Evolutionary conservation across 2,888 invertebrate species (phyloP).

Genomic region (Eupithecia tripunctaria): DNA sequence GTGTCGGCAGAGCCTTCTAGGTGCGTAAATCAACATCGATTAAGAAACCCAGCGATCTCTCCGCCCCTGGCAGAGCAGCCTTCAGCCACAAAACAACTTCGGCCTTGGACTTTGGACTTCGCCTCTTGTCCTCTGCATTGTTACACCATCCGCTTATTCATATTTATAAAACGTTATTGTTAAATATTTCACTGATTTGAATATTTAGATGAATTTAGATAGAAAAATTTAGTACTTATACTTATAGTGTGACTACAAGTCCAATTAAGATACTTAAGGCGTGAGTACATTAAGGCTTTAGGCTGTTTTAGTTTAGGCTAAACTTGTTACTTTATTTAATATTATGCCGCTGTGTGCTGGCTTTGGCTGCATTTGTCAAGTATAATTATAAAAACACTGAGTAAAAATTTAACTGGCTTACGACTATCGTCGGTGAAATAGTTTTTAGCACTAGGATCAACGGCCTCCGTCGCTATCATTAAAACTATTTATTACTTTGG

Average conservation of each 20-base stretch:
- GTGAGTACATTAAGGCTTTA: constrained; percentile 41
- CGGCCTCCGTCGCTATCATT: constrained; percentile 35
- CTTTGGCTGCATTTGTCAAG: constrained; percentile 49
- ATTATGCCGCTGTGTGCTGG: constrained; percentile 55
- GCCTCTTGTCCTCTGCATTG: constrained; percentile 12
- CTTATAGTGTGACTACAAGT: constrained; percentile 33
- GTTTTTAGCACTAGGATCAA: constrained; percentile 57
- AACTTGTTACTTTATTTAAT: constrained; percentile 40
- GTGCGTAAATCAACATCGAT: constrained; percentile 49
- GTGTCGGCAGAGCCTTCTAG: constrained; percentile 81
- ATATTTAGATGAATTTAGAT: constrained; percentile 31
- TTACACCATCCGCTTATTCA: constrained; percentile 32
- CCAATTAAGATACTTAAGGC: constrained; percentile 37
- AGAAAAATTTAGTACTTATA: constrained; percentile 21
- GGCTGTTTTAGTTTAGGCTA: constrained; percentile 47
- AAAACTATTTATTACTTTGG: constrained; percentile 53
- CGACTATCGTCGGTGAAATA: background rate
- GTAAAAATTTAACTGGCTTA: background rate
- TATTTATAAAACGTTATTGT: constrained; percentile 8
- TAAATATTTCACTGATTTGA: constrained; percentile 14
- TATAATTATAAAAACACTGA: constrained; percentile 4
- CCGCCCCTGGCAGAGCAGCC: constrained; percentile 46
- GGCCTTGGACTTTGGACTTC: constrained; percentile 29
- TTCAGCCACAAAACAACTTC: constrained; percentile 40
- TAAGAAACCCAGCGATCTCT: constrained; percentile 48